These are phyloP conservation scores for Capreolus pygargus DNA, from an alignment of 2,113 vertebrate species.

Conservation along the genomic window DNA sequence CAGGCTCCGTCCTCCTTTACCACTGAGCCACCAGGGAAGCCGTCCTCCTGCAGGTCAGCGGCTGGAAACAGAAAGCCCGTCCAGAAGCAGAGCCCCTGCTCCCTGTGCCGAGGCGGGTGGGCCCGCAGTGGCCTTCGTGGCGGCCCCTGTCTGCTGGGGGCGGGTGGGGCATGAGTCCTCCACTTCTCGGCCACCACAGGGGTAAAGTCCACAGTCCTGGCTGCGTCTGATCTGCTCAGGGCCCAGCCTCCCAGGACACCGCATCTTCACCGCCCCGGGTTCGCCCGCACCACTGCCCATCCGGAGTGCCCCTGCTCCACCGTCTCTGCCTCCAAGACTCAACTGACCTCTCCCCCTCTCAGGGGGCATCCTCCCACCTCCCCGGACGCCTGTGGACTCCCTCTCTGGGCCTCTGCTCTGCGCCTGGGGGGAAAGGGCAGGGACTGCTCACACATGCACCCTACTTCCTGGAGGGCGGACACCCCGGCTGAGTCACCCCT, in stretches of 20 bases:
- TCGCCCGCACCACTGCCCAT: rapidly evolving
- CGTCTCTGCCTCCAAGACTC: too few relatives aligned
- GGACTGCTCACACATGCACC: rapidly evolving
- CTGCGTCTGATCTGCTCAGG: rapidly evolving
- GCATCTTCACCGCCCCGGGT: background rate
- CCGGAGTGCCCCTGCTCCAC: rapidly evolving
- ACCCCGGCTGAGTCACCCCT: rapidly evolving
- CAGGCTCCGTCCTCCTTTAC: background rate
- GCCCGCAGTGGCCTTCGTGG: rapidly evolving
- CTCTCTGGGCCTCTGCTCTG: background rate
- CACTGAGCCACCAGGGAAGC: background rate
- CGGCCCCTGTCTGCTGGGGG: too few relatives aligned
- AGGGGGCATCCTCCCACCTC: rapidly evolving
- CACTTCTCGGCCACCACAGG: rapidly evolving
- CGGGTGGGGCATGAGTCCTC: too few relatives aligned
- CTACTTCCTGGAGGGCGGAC: background rate
- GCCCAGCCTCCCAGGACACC: rapidly evolving
- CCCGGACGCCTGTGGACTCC: background rate
- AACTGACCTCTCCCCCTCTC: background rate
- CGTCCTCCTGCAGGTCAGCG: background rate
- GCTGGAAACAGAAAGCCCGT: rapidly evolving
- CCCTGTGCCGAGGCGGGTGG: rapidly evolving
- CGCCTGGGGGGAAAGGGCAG: too few relatives aligned
- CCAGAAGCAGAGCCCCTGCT: background rate
- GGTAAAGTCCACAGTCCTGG: background rate